Base-by-base conservation (phyloP, 1,140 invertebrate genomes). In the Drosophila aff. region DNA sequence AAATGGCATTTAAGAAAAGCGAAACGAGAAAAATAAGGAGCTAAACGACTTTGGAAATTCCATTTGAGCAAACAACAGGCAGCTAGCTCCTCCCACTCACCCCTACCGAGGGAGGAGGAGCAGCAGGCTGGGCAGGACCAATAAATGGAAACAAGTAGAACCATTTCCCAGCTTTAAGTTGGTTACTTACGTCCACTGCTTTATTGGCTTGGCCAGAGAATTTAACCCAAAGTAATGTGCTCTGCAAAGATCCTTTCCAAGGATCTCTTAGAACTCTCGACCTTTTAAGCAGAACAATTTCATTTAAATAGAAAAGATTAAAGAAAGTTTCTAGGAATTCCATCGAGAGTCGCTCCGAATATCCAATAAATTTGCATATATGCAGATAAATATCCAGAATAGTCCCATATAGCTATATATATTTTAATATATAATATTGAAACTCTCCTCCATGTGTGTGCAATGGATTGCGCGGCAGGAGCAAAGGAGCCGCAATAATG, bases 1-100 rank as follows among this genome's bases (percentile, higher is more conserved):
- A 90, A 90, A 89, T 89, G 81, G 85, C 85, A 90, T 90, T 90
- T 91, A 90, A 91, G 85, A 90, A 90, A 85, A 91, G 86, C 86
- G 85, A 90, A 90, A 86, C 85, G 85, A 91, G 86, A 91, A 91
- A 90, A 90, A 90, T 90, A 89, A 90, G 86, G 62, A 90, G 82
- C 85, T 79, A 90, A 90, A 90, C 79, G 85, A 91, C 85, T 90
- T 90, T 90, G 86, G 86, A 90, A 90, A 90, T 86, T 90, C 86
- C 85, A 90, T 89, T 89, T 89, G 85, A 90, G 84, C 85, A 89
- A 87, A 89, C 84, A 89, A 87, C 84, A 89, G 77, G 46, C 72
- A 77, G 60, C 79, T 68, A 77, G 60, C 79, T 68, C 66, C 78
- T 77, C 49, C 71, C 76, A 55, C 36, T 47, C 63, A 59, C 28